phyloP scores from a whole-genome alignment of 23 tunicate species.

The Trididemnum clinides region DNA sequence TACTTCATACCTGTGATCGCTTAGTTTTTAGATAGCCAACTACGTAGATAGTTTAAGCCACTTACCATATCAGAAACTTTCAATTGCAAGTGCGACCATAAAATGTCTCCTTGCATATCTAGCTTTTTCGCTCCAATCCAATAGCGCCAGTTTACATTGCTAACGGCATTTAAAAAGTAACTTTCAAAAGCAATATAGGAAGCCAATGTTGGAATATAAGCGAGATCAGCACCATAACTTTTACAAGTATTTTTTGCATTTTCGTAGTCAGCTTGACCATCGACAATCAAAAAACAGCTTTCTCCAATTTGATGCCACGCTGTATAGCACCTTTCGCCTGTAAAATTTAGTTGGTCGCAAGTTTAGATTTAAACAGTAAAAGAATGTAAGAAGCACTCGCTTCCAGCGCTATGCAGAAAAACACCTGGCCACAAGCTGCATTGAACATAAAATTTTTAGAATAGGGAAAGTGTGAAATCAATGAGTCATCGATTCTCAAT shows the following conservation, averaged over 20 bases:
- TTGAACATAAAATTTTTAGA: no score
- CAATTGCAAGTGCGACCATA: not conserved
- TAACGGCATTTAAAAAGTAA: not conserved
- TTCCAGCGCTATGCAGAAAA: no score
- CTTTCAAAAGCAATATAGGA: not conserved
- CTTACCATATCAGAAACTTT: not conserved
- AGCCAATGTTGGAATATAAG: conserved; percentile 6
- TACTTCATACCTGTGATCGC: no score
- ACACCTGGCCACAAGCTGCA: no score
- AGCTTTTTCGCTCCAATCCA: not conserved
- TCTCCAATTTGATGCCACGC: conserved; percentile 41
- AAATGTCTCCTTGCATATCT: not conserved
- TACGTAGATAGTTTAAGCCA: no score
- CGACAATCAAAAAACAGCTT: not conserved
- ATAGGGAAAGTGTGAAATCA: no score
- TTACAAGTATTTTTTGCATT: not conserved
- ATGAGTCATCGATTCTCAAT: no score
- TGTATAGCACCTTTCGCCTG: conserved; percentile 4
- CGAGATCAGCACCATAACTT: not conserved
- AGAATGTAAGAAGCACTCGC: no score
- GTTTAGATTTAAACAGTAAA: no score
- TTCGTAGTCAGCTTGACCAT: not conserved
- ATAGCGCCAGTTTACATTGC: not conserved
- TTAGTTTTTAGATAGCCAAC: no score
- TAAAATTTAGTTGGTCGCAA: not conserved